Evolutionary conservation across 2,888 invertebrate species (phyloP).

Genomic region (Sialis lutaria): DNA sequence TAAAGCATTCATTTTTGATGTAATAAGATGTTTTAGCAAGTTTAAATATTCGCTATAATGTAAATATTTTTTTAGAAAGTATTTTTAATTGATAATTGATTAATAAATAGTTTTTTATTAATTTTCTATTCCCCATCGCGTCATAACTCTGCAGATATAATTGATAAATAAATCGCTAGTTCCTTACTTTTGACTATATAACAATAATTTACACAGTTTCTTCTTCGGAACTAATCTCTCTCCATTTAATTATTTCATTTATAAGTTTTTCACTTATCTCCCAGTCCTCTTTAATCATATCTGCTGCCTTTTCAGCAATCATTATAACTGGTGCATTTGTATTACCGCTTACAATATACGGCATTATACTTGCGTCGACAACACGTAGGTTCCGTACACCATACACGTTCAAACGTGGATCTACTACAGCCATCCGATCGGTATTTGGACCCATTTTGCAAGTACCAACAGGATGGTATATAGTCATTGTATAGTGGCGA

Average conservation of each 20-base stretch:
- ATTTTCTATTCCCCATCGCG: not conserved
- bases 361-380: conserved; percentile 73
- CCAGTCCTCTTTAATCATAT: conserved; percentile 68
- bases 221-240: not conserved
- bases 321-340: conserved; percentile 70
- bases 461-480: conserved; percentile 69
- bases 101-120: not conserved
- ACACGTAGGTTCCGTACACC: conserved; percentile 53
- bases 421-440: conserved; percentile 47
- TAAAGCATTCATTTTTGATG: no score
- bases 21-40: not conserved
- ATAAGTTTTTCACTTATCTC: conserved; percentile 15
- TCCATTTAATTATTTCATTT: no score
- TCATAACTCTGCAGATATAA: no score
- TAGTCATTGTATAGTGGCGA: conserved; percentile 56
- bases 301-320: conserved; percentile 70
- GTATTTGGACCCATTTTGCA: conserved; percentile 59
- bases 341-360: conserved; percentile 58
- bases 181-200: not conserved
- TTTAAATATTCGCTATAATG: no score
- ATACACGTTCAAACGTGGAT: conserved; percentile 45
- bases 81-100: not conserved
- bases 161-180: no score
- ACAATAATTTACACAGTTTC: not conserved
- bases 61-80: no score